Conservation (phyloP, 1,140 invertebrate genomes). For the Bombus cullumanus region DNA sequence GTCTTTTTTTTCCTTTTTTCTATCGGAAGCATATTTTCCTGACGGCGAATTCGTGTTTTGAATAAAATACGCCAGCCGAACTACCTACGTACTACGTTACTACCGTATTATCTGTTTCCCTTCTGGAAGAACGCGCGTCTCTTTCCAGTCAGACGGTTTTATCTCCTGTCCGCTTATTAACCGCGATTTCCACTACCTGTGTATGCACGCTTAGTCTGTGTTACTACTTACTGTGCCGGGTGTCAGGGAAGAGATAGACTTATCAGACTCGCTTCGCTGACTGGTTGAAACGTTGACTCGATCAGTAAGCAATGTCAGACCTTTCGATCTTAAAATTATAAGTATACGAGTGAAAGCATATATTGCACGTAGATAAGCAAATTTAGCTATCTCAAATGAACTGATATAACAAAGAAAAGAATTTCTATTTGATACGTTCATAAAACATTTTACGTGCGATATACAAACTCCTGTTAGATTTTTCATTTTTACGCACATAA, state of each 20-base stretch:
- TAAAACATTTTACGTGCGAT: background rate
- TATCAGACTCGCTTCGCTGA: constrained; percentile 12
- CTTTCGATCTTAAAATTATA: background rate
- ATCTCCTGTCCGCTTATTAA: constrained; percentile 64
- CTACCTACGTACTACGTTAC: background rate
- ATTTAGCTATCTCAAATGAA: background rate
- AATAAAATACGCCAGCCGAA: constrained; percentile 24
- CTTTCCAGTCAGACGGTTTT: constrained; percentile 60
- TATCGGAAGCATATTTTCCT: constrained; percentile 37
- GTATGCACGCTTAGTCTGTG: background rate
- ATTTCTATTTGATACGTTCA: background rate
- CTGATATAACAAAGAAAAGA: background rate
- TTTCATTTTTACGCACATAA: background rate
- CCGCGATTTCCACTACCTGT: constrained; percentile 38
- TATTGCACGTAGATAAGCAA: too few species aligned
- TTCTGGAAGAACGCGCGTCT: constrained; percentile 64
- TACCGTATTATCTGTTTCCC: constrained; percentile 56
- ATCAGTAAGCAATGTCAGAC: constrained; percentile 36
- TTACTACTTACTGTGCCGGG: background rate
- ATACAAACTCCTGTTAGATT: background rate
- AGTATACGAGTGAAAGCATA: too few species aligned
- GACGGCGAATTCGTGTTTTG: constrained; percentile 47
- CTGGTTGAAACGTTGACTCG: constrained; percentile 10
- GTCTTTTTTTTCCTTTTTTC: background rate
- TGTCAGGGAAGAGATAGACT: constrained; percentile 39